These are phyloP conservation scores for Cacatua alba DNA, from an alignment of 2,113 vertebrate species.

Conservation along the genomic window DNA sequence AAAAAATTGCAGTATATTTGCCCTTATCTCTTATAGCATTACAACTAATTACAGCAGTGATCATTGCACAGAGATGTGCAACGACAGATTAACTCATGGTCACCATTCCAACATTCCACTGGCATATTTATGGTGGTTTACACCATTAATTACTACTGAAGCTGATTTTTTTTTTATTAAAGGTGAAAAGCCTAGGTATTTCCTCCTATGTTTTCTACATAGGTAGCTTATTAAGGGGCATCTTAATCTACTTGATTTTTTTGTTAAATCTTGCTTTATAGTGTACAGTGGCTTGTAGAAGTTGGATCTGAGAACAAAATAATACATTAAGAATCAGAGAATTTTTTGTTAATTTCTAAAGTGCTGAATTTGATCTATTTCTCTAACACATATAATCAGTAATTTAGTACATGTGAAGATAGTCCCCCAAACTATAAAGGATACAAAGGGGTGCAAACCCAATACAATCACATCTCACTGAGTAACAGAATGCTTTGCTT, in stretches of 20 bases:
- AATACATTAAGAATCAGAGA: neutral
- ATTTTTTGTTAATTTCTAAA: neutral
- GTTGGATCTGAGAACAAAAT: neutral
- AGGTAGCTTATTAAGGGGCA: neutral
- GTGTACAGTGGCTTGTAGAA: neutral
- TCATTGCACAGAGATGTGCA: neutral
- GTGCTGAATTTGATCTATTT: neutral
- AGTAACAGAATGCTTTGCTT: neutral
- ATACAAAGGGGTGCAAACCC: neutral
- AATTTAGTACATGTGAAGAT: neutral
- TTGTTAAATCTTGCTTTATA: neutral
- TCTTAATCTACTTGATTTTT: neutral
- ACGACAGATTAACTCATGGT: neutral
- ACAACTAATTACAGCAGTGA: neutral
- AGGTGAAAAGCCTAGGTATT: neutral
- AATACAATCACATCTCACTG: neutral
- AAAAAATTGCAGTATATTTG: neutral
- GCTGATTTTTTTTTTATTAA: neutral
- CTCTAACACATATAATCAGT: neutral
- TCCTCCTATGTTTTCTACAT: neutral
- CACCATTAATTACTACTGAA: neutral
- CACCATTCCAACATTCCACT: neutral
- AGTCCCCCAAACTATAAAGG: neutral
- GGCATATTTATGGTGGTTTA: neutral
- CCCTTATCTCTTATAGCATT: neutral